A percentile compares a stretch with the other conserved stretches of the same genome.
These are phyloP conservation scores for Sebastes diaconus DNA, from an alignment of 2,797 vertebrate species.

Conservation along the genomic window DNA sequence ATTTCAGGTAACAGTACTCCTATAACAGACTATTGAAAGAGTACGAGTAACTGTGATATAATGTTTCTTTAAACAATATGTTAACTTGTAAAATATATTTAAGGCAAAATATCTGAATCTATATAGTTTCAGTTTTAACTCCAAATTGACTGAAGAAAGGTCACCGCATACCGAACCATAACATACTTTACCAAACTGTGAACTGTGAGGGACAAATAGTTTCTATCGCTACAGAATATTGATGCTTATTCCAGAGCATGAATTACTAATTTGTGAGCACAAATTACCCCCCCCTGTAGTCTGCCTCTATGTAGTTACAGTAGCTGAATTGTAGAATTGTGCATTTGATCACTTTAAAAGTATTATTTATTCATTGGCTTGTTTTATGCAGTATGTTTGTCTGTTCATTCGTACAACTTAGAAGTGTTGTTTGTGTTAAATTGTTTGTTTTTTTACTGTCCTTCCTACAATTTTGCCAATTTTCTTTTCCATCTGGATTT, in stretches of 20 bases:
- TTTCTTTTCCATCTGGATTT: not conserved
- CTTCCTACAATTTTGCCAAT: not conserved
- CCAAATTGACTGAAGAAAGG: not conserved
- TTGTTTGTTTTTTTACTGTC: not conserved
- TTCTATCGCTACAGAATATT: not conserved
- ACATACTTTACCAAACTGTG: not conserved
- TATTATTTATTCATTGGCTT: not conserved
- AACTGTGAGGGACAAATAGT: not conserved
- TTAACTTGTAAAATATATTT: not conserved
- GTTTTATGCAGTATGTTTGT: not conserved
- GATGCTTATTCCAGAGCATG: not conserved
- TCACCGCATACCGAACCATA: not conserved
- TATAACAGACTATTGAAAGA: not conserved
- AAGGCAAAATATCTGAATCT: not conserved
- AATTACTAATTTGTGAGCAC: not conserved
- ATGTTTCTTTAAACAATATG: no score
- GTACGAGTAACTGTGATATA: not conserved
- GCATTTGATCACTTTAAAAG: constrained; percentile 4
- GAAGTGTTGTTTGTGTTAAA: not conserved
- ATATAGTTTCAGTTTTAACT: not conserved
- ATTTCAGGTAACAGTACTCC: not conserved
- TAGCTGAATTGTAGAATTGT: not conserved
- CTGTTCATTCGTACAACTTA: not conserved
- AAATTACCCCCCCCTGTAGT: not conserved
- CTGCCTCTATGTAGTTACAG: not conserved